Evolutionary conservation across 2,888 invertebrate genomes (phyloP).

Genomic region (Caenorhabditis sp.): DNA sequence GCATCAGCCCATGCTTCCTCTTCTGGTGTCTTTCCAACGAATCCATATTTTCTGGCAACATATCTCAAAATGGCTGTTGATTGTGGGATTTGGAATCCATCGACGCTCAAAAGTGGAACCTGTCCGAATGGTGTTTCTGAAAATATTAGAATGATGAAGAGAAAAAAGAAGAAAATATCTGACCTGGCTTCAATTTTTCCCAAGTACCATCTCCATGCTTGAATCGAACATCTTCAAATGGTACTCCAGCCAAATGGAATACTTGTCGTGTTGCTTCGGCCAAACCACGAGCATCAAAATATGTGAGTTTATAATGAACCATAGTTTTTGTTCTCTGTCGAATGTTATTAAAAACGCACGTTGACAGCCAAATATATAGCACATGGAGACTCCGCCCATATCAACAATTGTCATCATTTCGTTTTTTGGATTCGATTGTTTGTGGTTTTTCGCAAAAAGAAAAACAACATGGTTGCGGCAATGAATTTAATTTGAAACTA

Average conservation of each 20-base stretch:
- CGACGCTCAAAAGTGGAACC: slow-evolving; percentile 44
- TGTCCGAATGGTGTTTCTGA: slow-evolving; percentile 44
- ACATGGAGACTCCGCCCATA: not conserved
- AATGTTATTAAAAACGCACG: not conserved
- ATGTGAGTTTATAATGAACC: slow-evolving; percentile 10
- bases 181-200: not conserved
- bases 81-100: slow-evolving; percentile 48
- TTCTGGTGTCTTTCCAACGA: slow-evolving; percentile 37
- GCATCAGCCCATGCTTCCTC: slow-evolving; percentile 49
- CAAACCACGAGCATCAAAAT: slow-evolving; percentile 7
- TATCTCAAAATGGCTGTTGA: slow-evolving; percentile 46
- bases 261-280: slow-evolving; percentile 9
- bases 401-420: too few species aligned
- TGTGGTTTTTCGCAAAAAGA: too few species aligned
- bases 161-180: not conserved
- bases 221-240: slow-evolving; percentile 5
- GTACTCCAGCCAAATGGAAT: not conserved
- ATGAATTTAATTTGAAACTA: too few species aligned
- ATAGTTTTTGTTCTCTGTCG: not conserved
- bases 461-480: not conserved
- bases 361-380: not conserved
- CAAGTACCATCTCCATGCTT: not conserved
- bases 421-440: too few species aligned
- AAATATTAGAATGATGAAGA: not conserved
- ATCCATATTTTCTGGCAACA: slow-evolving; percentile 41